Conservation (phyloP, 2,888 invertebrate species). For the Caenorhabditis sinica region DNA sequence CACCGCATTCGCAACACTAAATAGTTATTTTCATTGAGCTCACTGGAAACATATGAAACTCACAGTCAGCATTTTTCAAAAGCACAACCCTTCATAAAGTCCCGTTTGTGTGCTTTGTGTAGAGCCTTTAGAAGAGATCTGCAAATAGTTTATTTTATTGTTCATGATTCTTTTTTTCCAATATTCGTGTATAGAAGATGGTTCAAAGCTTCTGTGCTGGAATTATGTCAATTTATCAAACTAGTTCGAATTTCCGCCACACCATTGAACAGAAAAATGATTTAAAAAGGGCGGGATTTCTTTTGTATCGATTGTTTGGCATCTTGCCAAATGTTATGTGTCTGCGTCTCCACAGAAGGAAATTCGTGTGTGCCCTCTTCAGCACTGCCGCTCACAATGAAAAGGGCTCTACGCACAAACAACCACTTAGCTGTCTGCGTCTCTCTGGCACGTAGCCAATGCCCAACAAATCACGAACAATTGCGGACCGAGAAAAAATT, state of each 20-base stretch:
- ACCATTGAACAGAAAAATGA: background rate
- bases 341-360: conserved; percentile 56
- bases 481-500: conserved; percentile 17
- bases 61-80: conserved; percentile 48
- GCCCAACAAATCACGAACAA: conserved; percentile 29
- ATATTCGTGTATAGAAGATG: background rate
- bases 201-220: background rate
- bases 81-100: conserved; percentile 47
- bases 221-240: background rate
- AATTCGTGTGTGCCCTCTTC: conserved; percentile 50
- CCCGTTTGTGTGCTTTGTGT: conserved; percentile 2
- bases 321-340: conserved; percentile 44
- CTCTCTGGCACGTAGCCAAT: conserved; percentile 54
- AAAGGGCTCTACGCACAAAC: conserved; percentile 40
- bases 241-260: conserved; percentile 54
- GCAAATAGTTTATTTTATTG: conserved; percentile 9
- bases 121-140: background rate
- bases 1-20: conserved; percentile 64
- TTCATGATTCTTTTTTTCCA: background rate
- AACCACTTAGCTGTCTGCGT: conserved; percentile 20
- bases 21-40: background rate
- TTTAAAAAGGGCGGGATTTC: conserved; percentile 58
- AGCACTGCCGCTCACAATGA: conserved; percentile 14
- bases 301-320: conserved; percentile 67
- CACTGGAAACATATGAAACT: background rate